Evolutionary conservation across 2,797 vertebrate species (phyloP).

Genomic region (Lemur catta): DNA sequence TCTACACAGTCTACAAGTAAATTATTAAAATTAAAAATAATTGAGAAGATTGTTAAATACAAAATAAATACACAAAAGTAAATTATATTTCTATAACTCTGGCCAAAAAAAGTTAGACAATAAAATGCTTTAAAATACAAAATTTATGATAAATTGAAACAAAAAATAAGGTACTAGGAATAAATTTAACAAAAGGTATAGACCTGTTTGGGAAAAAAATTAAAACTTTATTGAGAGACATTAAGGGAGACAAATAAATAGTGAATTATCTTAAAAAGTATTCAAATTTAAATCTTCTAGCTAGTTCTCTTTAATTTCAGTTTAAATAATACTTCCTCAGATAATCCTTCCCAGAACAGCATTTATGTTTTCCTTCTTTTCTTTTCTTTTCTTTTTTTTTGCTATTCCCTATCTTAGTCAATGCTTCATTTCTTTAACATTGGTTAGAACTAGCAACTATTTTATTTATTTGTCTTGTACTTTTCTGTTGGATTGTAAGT

Average conservation of each 20-base stretch:
- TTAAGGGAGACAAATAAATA: not conserved
- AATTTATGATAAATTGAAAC: not conserved
- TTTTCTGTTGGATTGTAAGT: not conserved
- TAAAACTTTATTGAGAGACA: not conserved
- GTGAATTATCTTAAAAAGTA: not conserved
- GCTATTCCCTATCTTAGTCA: not conserved
- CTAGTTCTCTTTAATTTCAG: not conserved
- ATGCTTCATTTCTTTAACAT: not conserved
- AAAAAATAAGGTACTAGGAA: not conserved
- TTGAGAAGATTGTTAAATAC: not conserved
- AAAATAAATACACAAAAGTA: not conserved
- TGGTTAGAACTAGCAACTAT: not conserved
- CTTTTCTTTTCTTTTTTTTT: not conserved
- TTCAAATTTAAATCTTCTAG: not conserved
- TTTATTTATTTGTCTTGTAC: not conserved
- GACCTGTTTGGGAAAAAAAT: not conserved
- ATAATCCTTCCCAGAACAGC: not conserved
- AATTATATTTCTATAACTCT: not conserved
- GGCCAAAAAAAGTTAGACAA: not conserved
- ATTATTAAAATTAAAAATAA: slow-evolving; percentile 11
- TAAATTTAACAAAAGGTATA: not conserved
- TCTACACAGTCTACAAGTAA: not conserved
- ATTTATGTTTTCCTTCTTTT: not conserved
- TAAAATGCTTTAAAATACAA: not conserved
- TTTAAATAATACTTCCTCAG: not conserved